These are phyloP conservation scores for Coptodon bakossiorum DNA, from an alignment of 2,113 vertebrate species.

Conservation along the genomic window DNA sequence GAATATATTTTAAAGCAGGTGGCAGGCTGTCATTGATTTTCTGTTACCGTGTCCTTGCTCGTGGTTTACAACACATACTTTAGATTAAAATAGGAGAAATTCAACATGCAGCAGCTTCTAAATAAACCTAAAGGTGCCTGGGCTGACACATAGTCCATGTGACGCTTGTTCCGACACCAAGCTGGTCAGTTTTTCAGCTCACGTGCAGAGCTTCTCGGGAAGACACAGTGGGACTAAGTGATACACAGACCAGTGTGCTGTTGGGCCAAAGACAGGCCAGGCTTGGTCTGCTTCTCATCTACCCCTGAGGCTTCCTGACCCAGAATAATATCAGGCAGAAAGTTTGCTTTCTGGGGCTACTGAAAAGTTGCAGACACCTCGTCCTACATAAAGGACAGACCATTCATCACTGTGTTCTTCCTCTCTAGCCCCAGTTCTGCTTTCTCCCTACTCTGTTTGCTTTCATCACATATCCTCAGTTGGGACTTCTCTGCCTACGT, in stretches of 20 bases:
- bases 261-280: conserved; percentile 48
- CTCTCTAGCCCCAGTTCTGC: conserved; percentile 26
- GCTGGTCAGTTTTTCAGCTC: neutral
- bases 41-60: neutral
- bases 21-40: neutral
- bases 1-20: neutral
- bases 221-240: neutral
- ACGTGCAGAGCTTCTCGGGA: neutral
- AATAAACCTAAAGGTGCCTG: neutral
- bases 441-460: neutral
- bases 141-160: neutral
- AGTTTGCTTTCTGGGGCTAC: conserved; percentile 62
- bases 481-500: neutral
- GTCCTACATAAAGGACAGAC: conserved; percentile 59
- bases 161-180: neutral
- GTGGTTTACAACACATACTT: neutral
- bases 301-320: conserved; percentile 61
- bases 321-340: conserved; percentile 57
- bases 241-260: conserved; percentile 8
- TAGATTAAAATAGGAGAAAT: neutral
- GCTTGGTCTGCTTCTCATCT: conserved; percentile 39
- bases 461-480: neutral
- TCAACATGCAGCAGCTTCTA: neutral
- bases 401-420: conserved; percentile 54
- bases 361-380: conserved; percentile 63